phyloP scores from a whole-genome alignment of 2,888 invertebrate species.

The Nudaria mundana region DNA sequence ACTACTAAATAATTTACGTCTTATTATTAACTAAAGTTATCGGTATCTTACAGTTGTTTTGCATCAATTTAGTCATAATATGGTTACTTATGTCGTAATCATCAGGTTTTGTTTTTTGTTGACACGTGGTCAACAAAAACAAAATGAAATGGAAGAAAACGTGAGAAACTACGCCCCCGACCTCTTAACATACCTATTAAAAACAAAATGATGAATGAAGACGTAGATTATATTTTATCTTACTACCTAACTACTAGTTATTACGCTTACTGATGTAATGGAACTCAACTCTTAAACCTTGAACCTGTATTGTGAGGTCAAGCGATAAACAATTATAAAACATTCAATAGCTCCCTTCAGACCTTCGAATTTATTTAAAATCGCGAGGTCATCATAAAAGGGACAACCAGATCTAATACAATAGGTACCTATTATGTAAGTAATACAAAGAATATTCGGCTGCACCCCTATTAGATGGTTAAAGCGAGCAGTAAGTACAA shows the following conservation, averaged over 20 bases:
- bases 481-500: too few relatives aligned
- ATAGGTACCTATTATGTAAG: conserved; percentile 55
- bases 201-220: conserved; percentile 8
- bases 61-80: background rate
- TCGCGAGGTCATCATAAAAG: conserved; percentile 63
- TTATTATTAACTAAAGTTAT: too few relatives aligned
- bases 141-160: background rate
- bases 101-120: background rate
- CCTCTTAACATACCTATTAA: background rate
- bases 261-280: conserved; percentile 14
- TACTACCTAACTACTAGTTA: conserved; percentile 4
- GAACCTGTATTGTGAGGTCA: conserved; percentile 68
- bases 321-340: conserved; percentile 48
- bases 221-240: conserved; percentile 16
- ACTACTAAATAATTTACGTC: too few relatives aligned
- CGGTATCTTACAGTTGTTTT: background rate
- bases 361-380: conserved; percentile 58
- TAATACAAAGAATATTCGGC: conserved; percentile 37
- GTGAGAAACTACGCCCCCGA: background rate
- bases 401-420: conserved; percentile 50
- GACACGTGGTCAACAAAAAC: too few relatives aligned
- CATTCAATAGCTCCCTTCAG: conserved; percentile 63
- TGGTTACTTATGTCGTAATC: background rate
- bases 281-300: conserved; percentile 62
- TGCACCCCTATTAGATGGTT: conserved; percentile 16